Conservation (phyloP, 2,113 vertebrate genomes). For the Gallinago media region DNA sequence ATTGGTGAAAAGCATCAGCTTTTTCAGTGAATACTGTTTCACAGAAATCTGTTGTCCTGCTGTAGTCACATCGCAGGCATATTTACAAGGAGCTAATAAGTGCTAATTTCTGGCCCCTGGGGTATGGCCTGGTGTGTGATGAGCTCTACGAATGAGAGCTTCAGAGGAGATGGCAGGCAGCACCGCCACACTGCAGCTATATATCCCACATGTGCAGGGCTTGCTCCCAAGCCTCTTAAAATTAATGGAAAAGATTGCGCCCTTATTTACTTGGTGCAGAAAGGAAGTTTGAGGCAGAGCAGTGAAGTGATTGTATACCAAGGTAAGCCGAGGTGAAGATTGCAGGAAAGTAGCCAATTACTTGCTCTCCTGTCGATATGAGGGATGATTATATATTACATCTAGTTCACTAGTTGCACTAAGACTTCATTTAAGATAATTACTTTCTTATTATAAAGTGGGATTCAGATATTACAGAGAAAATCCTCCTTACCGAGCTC, state of each 20-base stretch:
- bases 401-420: background rate
- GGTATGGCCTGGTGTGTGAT: background rate
- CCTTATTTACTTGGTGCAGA: background rate
- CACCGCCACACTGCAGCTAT: background rate
- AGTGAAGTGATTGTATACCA: background rate
- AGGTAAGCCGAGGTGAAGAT: constrained; percentile 25
- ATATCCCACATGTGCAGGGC: background rate
- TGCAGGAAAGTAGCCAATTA: constrained; percentile 12
- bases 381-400: background rate
- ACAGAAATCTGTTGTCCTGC: background rate
- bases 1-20: background rate
- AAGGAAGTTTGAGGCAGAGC: constrained; percentile 10
- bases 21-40: background rate
- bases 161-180: background rate
- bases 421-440: constrained; percentile 27
- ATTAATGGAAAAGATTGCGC: constrained; percentile 14
- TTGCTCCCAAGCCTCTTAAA: constrained; percentile 3
- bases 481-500: background rate
- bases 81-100: background rate
- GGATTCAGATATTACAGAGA: background rate
- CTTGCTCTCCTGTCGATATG: background rate
- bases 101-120: background rate
- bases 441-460: constrained; percentile 3
- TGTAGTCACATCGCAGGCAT: background rate
- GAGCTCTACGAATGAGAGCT: background rate